These are phyloP conservation scores for Serilophus lunatus DNA, from an alignment of 2,113 vertebrate species.

Conservation along the genomic window DNA sequence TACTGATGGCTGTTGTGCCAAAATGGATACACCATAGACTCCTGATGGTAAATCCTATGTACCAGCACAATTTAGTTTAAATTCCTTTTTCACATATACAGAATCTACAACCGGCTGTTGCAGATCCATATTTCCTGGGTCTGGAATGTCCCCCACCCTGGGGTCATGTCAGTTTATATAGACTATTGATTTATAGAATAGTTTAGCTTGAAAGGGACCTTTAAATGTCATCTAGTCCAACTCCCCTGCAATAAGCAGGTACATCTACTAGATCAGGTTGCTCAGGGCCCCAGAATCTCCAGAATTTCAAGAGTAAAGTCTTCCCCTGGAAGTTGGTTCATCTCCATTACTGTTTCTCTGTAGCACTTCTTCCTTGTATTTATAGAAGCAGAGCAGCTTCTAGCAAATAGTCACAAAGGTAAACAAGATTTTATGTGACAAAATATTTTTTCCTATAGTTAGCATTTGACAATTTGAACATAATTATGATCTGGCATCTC, in stretches of 20 bases:
- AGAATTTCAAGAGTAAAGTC: not conserved
- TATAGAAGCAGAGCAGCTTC: not conserved
- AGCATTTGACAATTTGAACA: not conserved
- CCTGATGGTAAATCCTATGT: not conserved
- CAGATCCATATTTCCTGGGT: not conserved
- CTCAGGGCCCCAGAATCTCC: not conserved
- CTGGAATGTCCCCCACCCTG: accelerated
- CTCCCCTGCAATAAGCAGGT: not conserved
- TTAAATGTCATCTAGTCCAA: not conserved
- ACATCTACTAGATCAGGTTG: not conserved
- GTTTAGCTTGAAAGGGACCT: not conserved
- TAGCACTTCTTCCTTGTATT: not conserved
- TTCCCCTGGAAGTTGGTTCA: accelerated
- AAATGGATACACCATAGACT: not conserved
- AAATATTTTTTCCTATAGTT: not conserved
- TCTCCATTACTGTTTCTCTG: not conserved
- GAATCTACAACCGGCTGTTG: not conserved
- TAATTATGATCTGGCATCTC: not conserved
- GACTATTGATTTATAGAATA: not conserved
- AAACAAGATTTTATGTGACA: not conserved
- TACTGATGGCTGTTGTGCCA: not conserved
- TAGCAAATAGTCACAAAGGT: not conserved
- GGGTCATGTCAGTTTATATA: accelerated
- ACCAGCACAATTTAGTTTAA: not conserved
- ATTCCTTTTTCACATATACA: not conserved